A percentile compares a stretch with the other conserved stretches of the same genome.
phyloP scores from a whole-genome alignment of 2,888 invertebrate species.

The Steromphala cineraria region DNA sequence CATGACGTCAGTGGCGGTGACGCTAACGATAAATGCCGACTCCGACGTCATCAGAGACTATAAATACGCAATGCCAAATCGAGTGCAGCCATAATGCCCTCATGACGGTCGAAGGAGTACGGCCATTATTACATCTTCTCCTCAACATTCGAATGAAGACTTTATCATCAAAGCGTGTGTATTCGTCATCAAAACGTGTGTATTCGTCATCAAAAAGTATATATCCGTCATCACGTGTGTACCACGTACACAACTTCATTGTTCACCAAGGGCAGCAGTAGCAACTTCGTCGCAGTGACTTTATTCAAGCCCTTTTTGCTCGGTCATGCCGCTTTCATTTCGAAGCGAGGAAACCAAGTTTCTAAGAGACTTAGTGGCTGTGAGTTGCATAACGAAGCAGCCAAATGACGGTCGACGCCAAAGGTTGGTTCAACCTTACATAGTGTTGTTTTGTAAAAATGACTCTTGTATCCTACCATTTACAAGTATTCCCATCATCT shows the following conservation, averaged over 20 bases:
- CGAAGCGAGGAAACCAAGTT: constrained; percentile 14
- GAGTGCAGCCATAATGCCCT: neutral
- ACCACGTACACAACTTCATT: constrained; percentile 9
- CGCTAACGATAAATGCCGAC: too few species aligned
- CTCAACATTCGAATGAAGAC: constrained; percentile 18
- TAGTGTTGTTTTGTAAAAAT: constrained; percentile 21
- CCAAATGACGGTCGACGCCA: constrained; percentile 5
- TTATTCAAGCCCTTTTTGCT: constrained; percentile 11
- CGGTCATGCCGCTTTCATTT: neutral
- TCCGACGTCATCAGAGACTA: neutral
- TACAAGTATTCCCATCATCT: constrained; percentile 20
- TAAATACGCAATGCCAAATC: neutral
- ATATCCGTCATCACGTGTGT: neutral
- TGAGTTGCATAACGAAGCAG: neutral
- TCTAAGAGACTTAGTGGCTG: neutral
- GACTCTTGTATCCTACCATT: constrained; percentile 17
- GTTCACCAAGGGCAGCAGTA: constrained; percentile 15
- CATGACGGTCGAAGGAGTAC: neutral
- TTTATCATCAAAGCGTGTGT: constrained; percentile 5
- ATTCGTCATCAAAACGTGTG: constrained; percentile 15
- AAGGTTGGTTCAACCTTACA: constrained; percentile 18
- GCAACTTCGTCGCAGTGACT: neutral
- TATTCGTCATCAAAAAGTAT: neutral
- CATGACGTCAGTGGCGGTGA: neutral
- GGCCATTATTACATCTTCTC: constrained; percentile 11